Base-by-base conservation (phyloP, 1,140 invertebrate genomes). In the Tetragnatha versicolor region DNA sequence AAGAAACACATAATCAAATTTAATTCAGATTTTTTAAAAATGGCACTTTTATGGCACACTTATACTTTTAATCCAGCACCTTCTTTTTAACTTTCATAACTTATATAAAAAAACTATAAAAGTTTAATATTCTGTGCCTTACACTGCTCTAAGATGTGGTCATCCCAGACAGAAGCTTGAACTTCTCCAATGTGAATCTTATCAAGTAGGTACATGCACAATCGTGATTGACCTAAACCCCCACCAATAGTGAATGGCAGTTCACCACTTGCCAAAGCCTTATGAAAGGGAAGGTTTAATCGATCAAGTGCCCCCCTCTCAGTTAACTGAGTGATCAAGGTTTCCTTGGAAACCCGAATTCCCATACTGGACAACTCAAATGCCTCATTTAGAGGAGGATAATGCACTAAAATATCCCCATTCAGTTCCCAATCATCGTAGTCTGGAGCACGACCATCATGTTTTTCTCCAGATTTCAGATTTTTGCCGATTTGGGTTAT, bases 391-490 rank as follows among this genome's bases (percentile, higher is more conserved):
- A 69, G 66, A 25, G 14, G 29, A 49, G 35, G 29, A 37, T 69
- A 27, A 17, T 69, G 51, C 9, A 69, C 66, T 2, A 69, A 35
- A 37, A 69, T 69, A 39, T 69, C 66, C 12, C 66, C 66, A 60
- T 70, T 70, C 47, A 70, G 42, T 4, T 70, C 68, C 68, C 68
- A 70, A 14, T 70, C 68, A 60, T 70, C 68, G 29, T 70, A 53
- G 51, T 70, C 68, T 39, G 68, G 49, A 33, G 68, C 68, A 27
- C 68, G 29, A 22, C 42, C 66, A 17, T 69, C 66, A 22, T 69
- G 66, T 29, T 49, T 49, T 22, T 35, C 33, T 12, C 66, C 66
- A 17, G 66, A 69, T 58, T 69, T 69, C 22, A 69, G 3, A 3
- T 22, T 51, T 37, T 69, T 69, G 1, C 66, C 66, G 27, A 69